Evolutionary conservation across 2,113 vertebrate species (phyloP), one percentile per base, ranked within the genome.

Genomic region (Corapipo altera): DNA sequence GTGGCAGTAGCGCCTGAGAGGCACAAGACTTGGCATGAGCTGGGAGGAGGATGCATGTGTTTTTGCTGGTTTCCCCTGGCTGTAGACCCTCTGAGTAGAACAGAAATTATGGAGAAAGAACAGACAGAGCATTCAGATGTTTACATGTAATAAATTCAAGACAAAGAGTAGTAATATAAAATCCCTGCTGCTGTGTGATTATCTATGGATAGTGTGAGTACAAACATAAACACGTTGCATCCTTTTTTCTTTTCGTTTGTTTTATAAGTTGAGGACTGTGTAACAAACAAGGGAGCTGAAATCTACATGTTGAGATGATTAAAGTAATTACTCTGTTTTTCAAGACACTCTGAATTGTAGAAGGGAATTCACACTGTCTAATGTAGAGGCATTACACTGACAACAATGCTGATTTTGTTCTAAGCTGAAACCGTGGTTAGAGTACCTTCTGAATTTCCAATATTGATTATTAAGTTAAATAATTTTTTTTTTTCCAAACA

Each of bases 1-100:
- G 59, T 51, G 75, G 11, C 79, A 28, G 0, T 32, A 39, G 33
- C 0, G 0, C 52, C 66, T 18, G 41, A n/a, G n/a, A 87, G 65
- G 27, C 0, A 0, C 30, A 39, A 71, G 49, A 72, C 18, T 26
- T 46, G 44, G 33, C 5, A 2, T 15, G 37, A 79, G 28, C 43
- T 73, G 49, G 12, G 54, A 46, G 65, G 30, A 7, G 55, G 8
- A 15, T 88, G 72, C 35, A 24, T 83, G 22, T 67, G 5, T 79
- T 86, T 75, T 41, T 72, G 28, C 17, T 75, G 27, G 49, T 77
- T 48, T 61, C n/a, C 32, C n/a, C 65, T 77, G 65, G 10, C 35
- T 91, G 17, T 77, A 44, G 74, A 65, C 11, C 37, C 32, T 78
- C 24, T 16, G 54, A 81, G 24, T 33, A 74, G 49, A 88, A 51